Conservation (phyloP, 2,797 vertebrate species). For the Pangasius djambal region DNA sequence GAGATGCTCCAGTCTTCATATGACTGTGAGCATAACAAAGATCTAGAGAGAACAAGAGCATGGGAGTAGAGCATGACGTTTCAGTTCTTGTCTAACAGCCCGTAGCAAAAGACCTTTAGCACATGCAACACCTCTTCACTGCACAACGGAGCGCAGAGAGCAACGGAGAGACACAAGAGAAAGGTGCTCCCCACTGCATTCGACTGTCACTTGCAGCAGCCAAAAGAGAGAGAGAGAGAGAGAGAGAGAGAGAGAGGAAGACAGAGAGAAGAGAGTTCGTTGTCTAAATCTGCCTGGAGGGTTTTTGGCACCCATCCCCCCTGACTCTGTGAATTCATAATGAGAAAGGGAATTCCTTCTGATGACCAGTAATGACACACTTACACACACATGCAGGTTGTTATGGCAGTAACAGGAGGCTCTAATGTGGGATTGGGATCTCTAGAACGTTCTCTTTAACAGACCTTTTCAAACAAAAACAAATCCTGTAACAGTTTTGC, state of each 20-base stretch:
- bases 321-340: slow-evolving; percentile 53
- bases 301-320: slow-evolving; percentile 52
- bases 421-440: slow-evolving; percentile 37
- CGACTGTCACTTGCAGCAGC: slow-evolving; percentile 54
- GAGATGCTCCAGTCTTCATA: slow-evolving; percentile 11
- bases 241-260: slow-evolving; percentile 36
- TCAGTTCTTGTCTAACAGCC: slow-evolving; percentile 35
- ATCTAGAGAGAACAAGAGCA: background rate
- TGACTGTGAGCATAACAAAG: slow-evolving; percentile 21
- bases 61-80: slow-evolving; percentile 19
- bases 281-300: slow-evolving; percentile 56
- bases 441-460: background rate
- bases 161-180: slow-evolving; percentile 39
- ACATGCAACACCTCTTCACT: slow-evolving; percentile 37
- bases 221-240: slow-evolving; percentile 33
- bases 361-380: slow-evolving; percentile 58
- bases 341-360: slow-evolving; percentile 61
- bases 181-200: slow-evolving; percentile 49
- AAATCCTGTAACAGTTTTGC: background rate
- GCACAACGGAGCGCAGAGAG: slow-evolving; percentile 30
- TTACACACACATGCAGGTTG: slow-evolving; percentile 40
- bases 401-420: slow-evolving; percentile 41
- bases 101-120: slow-evolving; percentile 38
- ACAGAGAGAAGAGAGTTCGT: slow-evolving; percentile 52
- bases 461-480: background rate